phyloP scores from a whole-genome alignment of 2,113 vertebrate genomes.

The Phyllostomus hastatus region DNA sequence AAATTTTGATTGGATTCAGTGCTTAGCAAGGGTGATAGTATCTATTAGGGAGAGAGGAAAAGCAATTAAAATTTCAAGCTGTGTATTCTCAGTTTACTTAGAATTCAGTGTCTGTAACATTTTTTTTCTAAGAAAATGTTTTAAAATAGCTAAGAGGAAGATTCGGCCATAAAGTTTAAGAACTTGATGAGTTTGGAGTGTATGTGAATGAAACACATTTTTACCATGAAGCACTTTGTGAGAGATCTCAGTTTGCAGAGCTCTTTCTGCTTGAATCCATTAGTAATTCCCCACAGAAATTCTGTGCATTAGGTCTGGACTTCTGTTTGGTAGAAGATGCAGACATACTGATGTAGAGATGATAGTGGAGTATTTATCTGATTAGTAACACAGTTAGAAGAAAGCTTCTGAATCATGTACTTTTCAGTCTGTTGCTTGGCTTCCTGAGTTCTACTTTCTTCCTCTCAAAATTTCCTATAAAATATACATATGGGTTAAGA shows the following conservation, averaged over 20 bases:
- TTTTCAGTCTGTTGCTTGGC: neutral
- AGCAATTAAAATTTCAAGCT: neutral
- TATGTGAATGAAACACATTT: neutral
- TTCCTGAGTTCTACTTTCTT: conserved; percentile 23
- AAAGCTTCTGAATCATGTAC: neutral
- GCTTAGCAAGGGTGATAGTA: neutral
- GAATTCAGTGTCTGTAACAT: neutral
- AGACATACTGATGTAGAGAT: neutral
- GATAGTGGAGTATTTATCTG: neutral
- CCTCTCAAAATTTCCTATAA: conserved; percentile 39
- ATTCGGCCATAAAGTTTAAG: neutral
- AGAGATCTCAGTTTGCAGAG: neutral
- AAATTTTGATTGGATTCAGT: neutral
- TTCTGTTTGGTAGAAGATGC: neutral
- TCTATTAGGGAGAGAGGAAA: neutral
- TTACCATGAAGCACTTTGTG: neutral
- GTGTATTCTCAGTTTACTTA: neutral
- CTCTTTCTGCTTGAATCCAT: neutral
- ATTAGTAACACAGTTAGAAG: neutral
- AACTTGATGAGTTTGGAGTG: neutral
- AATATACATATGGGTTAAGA: conserved; percentile 58
- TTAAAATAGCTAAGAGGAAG: conserved; percentile 42
- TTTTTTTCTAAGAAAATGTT: neutral
- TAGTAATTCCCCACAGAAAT: neutral
- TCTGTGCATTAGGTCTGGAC: neutral